These are phyloP conservation scores for Holocentrus rufus DNA, from an alignment of 2,797 vertebrate species.

Conservation along the genomic window DNA sequence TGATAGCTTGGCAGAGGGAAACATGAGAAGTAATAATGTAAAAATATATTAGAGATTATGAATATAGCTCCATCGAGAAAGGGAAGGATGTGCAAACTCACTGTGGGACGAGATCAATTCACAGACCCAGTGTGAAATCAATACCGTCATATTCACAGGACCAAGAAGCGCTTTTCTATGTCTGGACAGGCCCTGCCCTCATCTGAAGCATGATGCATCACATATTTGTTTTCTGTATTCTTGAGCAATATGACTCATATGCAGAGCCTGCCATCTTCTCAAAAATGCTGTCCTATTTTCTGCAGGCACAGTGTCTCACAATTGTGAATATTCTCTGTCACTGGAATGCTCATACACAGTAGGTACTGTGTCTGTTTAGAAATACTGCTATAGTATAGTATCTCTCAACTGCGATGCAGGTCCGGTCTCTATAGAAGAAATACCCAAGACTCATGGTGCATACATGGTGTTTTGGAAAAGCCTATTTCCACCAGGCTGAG, in stretches of 20 bases:
- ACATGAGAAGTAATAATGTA: neutral
- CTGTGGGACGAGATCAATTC: neutral
- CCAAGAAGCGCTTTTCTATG: neutral
- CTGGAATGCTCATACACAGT: neutral
- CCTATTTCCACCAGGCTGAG: neutral
- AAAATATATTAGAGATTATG: neutral
- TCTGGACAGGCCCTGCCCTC: neutral
- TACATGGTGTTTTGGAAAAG: neutral
- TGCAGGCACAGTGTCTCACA: neutral
- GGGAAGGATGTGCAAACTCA: neutral
- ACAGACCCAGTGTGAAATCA: neutral
- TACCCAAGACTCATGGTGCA: neutral
- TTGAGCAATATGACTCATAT: neutral
- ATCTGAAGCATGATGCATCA: neutral
- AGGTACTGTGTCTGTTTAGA: neutral
- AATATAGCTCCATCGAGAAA: neutral
- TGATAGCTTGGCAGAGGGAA: neutral
- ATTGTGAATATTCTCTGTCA: constrained; percentile 8
- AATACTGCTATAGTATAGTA: no score
- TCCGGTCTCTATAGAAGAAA: neutral
- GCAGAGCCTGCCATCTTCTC: neutral
- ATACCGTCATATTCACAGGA: neutral
- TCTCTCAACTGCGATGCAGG: neutral
- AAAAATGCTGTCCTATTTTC: neutral
- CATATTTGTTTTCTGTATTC: constrained; percentile 12